Conservation (phyloP, 2,888 invertebrate species). For the Drosophila paracracens region DNA sequence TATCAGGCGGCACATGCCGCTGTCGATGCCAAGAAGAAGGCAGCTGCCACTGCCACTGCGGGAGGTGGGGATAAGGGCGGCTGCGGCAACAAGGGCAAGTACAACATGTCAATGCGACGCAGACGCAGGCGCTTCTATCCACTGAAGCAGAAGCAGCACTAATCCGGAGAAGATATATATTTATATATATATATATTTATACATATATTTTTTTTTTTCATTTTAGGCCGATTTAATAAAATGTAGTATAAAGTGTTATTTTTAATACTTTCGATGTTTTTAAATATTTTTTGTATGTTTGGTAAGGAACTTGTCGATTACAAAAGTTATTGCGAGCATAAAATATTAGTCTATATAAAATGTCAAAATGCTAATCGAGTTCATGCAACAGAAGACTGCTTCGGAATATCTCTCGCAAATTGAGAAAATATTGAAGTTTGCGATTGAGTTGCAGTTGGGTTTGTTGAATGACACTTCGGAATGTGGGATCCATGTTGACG, state of each 20-base stretch:
- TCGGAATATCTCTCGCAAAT: neutral
- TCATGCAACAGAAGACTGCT: neutral
- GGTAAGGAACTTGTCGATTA: neutral
- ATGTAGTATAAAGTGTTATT: neutral
- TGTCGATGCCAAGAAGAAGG: constrained; percentile 26
- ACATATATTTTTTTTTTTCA: neutral
- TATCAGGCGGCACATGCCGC: constrained; percentile 87
- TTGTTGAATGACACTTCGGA: neutral
- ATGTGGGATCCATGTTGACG: neutral
- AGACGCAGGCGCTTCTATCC: neutral
- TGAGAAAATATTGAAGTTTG: neutral
- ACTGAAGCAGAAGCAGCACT: neutral
- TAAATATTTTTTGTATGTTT: neutral
- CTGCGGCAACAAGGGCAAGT: neutral
- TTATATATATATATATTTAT: neutral
- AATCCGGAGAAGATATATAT: neutral
- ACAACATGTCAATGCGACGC: neutral
- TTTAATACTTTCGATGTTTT: neutral
- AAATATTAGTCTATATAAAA: neutral
- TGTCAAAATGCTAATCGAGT: no score
- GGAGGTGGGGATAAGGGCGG: neutral
- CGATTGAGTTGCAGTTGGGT: fast-evolving
- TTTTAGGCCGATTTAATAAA: neutral
- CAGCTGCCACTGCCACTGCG: neutral
- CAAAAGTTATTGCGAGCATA: neutral